Evolutionary conservation across 2,113 vertebrate species (phyloP).

Genomic region (Collichthys lucidus): DNA sequence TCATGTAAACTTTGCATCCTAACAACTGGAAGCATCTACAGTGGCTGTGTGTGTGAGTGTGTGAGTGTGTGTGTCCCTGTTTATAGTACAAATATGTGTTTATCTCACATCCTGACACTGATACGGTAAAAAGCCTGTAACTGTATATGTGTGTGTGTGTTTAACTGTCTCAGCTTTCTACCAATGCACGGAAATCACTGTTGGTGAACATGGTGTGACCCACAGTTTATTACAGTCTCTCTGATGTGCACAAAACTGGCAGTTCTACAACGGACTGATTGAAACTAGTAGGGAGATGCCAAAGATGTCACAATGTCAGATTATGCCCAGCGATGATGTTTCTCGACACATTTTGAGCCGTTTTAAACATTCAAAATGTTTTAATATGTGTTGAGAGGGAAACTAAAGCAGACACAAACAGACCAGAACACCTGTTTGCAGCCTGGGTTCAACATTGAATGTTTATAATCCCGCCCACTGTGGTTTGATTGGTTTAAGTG

Average conservation of each 20-base stretch:
- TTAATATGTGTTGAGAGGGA: too few species aligned
- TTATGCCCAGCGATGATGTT: not conserved
- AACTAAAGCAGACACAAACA: too few species aligned
- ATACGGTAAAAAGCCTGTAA: not conserved
- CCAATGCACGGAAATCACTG: not conserved
- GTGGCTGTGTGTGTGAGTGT: constrained; percentile 53
- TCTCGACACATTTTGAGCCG: not conserved
- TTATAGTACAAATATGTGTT: constrained; percentile 13
- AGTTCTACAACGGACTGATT: not conserved
- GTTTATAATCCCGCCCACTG: too few species aligned
- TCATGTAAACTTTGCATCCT: constrained; percentile 73
- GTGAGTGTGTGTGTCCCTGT: constrained; percentile 37
- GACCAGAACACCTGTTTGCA: too few species aligned
- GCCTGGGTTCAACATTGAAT: too few species aligned
- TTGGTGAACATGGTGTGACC: not conserved
- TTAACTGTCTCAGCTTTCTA: not conserved
- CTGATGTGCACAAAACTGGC: constrained; percentile 28
- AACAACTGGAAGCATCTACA: constrained; percentile 77
- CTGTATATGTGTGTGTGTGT: not conserved
- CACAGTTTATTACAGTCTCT: constrained; percentile 1
- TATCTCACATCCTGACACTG: not conserved
- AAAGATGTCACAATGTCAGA: not conserved
- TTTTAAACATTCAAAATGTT: too few species aligned
- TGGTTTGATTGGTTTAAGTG: too few species aligned
- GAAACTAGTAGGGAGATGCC: not conserved